These are phyloP conservation scores for Tamandua tetradactyla DNA, from an alignment of 2,797 vertebrate species.

Conservation along the genomic window DNA sequence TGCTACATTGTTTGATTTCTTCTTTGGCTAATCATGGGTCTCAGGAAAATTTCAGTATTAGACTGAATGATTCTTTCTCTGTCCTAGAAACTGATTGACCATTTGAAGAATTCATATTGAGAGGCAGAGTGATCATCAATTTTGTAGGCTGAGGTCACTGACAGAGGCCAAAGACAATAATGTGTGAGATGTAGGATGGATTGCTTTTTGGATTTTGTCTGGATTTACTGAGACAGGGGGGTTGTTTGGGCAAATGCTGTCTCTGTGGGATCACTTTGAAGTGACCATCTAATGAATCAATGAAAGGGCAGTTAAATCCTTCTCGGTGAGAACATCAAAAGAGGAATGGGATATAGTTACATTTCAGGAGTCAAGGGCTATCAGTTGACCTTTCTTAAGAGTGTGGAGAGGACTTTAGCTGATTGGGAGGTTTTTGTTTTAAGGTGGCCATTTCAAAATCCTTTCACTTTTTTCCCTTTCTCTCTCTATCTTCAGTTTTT, in stretches of 20 bases:
- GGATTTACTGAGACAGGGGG: conserved; percentile 65
- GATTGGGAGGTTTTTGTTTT: conserved; percentile 50
- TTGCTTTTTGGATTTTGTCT: conserved; percentile 64
- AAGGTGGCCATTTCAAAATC: neutral
- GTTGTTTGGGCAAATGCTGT: conserved; percentile 71
- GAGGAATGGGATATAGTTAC: conserved; percentile 69
- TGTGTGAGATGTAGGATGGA: conserved; percentile 78
- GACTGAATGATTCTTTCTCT: neutral
- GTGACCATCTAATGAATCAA: conserved; percentile 75
- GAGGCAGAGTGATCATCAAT: conserved; percentile 66
- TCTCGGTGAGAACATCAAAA: conserved; percentile 77
- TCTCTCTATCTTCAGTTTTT: neutral
- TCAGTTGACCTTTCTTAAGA: conserved; percentile 71
- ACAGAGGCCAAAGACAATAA: conserved; percentile 65
- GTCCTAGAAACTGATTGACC: conserved; percentile 55
- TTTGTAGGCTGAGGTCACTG: conserved; percentile 69
- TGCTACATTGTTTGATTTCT: neutral
- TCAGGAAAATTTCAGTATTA: neutral
- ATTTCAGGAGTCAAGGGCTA: conserved; percentile 60
- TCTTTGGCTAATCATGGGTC: neutral
- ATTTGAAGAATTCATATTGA: conserved; percentile 53
- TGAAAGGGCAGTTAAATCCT: conserved; percentile 65
- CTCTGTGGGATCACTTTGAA: conserved; percentile 76
- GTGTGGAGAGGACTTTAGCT: conserved; percentile 29
- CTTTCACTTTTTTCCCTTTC: neutral